Conservation (phyloP, 2,797 vertebrate genomes). For the Sylvia borin region DNA sequence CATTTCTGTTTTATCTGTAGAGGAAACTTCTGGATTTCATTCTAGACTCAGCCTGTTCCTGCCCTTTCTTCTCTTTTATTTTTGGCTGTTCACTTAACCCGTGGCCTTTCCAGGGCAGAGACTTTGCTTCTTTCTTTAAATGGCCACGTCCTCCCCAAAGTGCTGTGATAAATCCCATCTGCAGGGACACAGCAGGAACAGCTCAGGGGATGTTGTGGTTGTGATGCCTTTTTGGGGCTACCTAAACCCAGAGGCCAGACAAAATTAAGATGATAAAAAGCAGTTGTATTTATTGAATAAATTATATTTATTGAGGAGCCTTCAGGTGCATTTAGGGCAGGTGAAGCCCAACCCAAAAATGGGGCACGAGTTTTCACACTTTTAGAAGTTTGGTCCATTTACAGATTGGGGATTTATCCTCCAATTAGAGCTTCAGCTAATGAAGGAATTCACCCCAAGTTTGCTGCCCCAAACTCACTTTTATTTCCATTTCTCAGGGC, state of each 20-base stretch:
- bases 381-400: background rate
- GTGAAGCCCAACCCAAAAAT: background rate
- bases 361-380: background rate
- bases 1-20: background rate
- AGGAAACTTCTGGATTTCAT: background rate
- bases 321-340: background rate
- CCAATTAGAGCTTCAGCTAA: background rate
- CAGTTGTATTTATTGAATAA: no score
- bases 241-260: background rate
- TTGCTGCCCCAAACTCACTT: background rate
- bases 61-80: background rate
- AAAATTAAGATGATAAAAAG: background rate
- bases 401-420: background rate
- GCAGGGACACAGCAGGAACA: background rate
- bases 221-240: background rate
- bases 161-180: background rate
- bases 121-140: background rate
- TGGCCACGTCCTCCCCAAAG: fast-evolving
- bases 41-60: background rate
- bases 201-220: background rate
- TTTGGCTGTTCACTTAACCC: background rate
- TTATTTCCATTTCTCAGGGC: background rate
- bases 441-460: background rate
- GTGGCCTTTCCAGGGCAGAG: background rate
- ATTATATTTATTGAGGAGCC: no score